Base-by-base conservation (phyloP, 2,797 vertebrate genomes). In the Harpagifer antarcticus region DNA sequence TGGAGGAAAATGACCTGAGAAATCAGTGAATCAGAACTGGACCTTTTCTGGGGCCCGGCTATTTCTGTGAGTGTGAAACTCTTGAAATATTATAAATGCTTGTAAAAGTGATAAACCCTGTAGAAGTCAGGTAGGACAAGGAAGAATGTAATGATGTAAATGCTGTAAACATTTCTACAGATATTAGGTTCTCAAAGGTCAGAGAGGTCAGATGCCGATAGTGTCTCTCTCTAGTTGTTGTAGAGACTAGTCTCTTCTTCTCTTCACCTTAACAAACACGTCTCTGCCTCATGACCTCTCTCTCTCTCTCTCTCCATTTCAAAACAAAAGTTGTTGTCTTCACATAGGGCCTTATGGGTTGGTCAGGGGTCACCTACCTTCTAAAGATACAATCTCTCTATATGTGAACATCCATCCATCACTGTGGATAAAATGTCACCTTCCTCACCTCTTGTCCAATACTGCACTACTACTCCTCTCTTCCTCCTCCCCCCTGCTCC, bases 341-440 rank as follows among this genome's bases (percentile, higher is more conserved):
- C 57, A 66, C 56, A 15, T 68, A 31, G 56, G 13, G 15, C 63
- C 59, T 74, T 60, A 66, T 69, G 59, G 70, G 11, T 45, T 12
- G 54, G 72, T 85, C 83, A 82, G 55, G 60, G 84, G 84, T 79
- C 83, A 63, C 19, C 40, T 23, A 49, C 62, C 57, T 76, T 84
- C 70, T 55, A 49, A 78, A 87, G 85, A 83, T 84, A 72, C 79
- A 49, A 86, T 91, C 87, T 81, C 70, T 74, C 49, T 47, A 31
- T 56, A 70, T 59, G 71, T 37, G 68, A 82, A 53, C 68, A 66
- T 70, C 65, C 72, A 91, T 91, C 79, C 45, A 82, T 91, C 87
- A 88, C 57, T n/a, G 44, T 12, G 40, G 42, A 55, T 59, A n/a
- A 44, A 52, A 79, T 9, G 44, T 78, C 78, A 74, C 79, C 81